phyloP scores from a whole-genome alignment of 2,888 invertebrate species.

The Drepana falcataria region DNA sequence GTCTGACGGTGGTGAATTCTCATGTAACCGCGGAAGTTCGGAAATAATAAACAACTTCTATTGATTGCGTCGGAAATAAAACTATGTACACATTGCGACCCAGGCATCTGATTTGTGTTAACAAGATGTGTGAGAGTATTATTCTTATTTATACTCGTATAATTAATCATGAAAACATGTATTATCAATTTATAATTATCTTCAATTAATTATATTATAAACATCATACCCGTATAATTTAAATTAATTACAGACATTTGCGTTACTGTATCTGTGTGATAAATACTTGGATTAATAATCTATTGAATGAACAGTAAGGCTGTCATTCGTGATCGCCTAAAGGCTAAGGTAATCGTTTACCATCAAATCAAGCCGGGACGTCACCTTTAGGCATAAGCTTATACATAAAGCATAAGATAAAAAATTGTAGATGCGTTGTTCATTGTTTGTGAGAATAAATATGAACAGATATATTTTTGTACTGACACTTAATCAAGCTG shows the following conservation, averaged over 20 bases:
- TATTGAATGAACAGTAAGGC: too few species aligned
- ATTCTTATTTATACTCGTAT: not conserved
- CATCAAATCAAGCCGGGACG: too few species aligned
- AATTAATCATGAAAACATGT: not conserved
- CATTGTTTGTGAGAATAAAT: too few species aligned
- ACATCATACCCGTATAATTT: not conserved
- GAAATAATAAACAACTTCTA: constrained; percentile 30
- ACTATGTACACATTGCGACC: not conserved
- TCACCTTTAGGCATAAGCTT: too few species aligned
- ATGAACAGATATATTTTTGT: too few species aligned
- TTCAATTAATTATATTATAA: not conserved
- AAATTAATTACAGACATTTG: not conserved
- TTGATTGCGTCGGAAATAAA: constrained; percentile 24
- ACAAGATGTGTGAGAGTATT: not conserved
- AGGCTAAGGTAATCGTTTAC: too few species aligned
- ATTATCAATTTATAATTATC: not conserved
- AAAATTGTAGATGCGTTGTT: too few species aligned
- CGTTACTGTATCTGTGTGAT: too few species aligned
- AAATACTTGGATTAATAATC: too few species aligned
- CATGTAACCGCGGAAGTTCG: constrained; percentile 25
- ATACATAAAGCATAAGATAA: too few species aligned
- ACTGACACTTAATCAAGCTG: too few species aligned
- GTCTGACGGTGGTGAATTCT: constrained; percentile 2
- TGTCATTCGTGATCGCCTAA: too few species aligned
- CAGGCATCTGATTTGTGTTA: constrained; percentile 1